Evolutionary conservation across 2,888 invertebrate genomes (phyloP).

Genomic region (Drosophila anceps): DNA sequence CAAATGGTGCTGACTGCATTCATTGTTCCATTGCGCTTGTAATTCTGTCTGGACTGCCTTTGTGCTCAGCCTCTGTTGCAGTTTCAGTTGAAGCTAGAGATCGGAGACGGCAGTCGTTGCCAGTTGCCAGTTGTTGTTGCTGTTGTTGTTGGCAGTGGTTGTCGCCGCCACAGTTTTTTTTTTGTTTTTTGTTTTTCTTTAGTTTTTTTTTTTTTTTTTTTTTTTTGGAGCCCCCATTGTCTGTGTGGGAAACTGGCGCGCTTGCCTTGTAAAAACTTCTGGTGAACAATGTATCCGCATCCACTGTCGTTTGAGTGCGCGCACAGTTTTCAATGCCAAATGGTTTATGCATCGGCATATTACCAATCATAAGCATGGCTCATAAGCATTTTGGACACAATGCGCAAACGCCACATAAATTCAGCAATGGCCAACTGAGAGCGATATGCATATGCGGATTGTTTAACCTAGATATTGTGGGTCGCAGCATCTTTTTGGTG

Average conservation of each 20-base stretch:
- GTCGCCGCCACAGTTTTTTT: slow-evolving; percentile 66
- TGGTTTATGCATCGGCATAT: slow-evolving; percentile 75
- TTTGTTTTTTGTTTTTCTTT: slow-evolving; percentile 16
- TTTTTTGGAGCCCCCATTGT: slow-evolving; percentile 67
- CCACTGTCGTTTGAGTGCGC: slow-evolving; percentile 41
- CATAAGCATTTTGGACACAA: slow-evolving; percentile 70
- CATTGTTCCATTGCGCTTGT: slow-evolving; percentile 77
- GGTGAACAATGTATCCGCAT: slow-evolving; percentile 63
- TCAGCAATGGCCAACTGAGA: slow-evolving; percentile 47
- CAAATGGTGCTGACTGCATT: slow-evolving; percentile 70
- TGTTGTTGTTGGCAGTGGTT: slow-evolving; percentile 41
- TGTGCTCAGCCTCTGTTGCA: slow-evolving; percentile 46
- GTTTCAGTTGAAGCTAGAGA: slow-evolving; percentile 51
- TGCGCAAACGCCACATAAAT: slow-evolving; percentile 78
- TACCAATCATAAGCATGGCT: slow-evolving; percentile 60
- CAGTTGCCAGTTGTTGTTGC: slow-evolving; percentile 36
- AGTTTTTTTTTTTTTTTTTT: slow-evolving; percentile 26
- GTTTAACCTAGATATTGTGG: slow-evolving; percentile 66
- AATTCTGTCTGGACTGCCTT: slow-evolving; percentile 72
- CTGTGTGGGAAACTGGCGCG: slow-evolving; percentile 77
- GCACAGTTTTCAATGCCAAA: slow-evolving; percentile 77
- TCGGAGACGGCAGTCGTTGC: slow-evolving; percentile 48
- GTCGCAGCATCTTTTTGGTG: slow-evolving; percentile 51
- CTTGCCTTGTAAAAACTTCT: slow-evolving; percentile 70
- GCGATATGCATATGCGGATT: slow-evolving; percentile 74